Evolutionary conservation across 2,113 vertebrate species (phyloP), one percentile per base, ranked within the genome.

Genomic region (Motacilla tschutschensis): DNA sequence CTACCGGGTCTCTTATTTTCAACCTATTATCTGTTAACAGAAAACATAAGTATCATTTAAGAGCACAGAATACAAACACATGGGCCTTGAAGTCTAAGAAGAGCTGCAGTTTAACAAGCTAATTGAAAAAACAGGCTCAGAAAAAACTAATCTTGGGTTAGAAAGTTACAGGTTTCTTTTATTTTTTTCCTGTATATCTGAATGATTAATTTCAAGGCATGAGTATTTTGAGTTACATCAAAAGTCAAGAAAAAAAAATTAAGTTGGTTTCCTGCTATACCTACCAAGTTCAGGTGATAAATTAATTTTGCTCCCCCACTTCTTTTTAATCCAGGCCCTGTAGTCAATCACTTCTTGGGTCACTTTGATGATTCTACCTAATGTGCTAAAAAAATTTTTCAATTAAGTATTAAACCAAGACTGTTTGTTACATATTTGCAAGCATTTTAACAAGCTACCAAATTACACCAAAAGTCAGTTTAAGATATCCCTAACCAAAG

Each of bases 291-390:
- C 95, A 10, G 96, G 93, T 25, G 95, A 87, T 5, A 90, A 72
- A 54, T 90, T 96, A 85, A 88, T 77, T 89, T 95, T 96, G 95
- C 79, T 85, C 33, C 97, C 98, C 99, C 99, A 99, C 81, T 97
- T 98, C 76, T 98, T 97, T 81, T 97, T 98, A 97, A 99, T 99
- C 98, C 98, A 99, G 76, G 98, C 96, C 90, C 99, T 98, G 96
- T 99, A 99, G 85, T 99, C 98, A 15, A 98, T 98, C 91, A 99
- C 99, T 93, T 99, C 99, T 95, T 98, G 98, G 29, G 99, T 99
- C 81, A 99, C 98, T 75, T 99, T 98, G 96, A 99, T 98, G 94
- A 99, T 99, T 96, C 99, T 97, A 46, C 99, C 99, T 79, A 99
- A 96, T 82, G 98, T 98, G 79, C 99, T 99, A 95, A 72, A 89